phyloP scores from a whole-genome alignment of 2,797 vertebrate species.

The Rhynchotus rufescens region DNA sequence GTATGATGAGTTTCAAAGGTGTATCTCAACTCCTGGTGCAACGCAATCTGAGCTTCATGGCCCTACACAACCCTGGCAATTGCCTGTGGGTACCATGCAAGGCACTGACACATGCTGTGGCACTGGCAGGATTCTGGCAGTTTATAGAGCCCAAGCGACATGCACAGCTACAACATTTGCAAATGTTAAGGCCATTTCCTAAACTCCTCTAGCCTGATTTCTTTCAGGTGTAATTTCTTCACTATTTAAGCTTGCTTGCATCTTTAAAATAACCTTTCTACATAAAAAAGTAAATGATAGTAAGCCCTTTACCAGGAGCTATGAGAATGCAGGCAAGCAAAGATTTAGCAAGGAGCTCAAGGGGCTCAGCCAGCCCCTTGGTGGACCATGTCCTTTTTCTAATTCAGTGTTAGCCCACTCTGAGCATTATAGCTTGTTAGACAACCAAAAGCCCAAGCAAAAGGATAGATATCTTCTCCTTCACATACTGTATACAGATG shows the following conservation, averaged over 20 bases:
- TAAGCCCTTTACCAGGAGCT: background rate
- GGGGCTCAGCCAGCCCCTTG: background rate
- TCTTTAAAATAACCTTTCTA: background rate
- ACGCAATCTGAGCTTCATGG: rapidly evolving
- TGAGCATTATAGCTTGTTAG: background rate
- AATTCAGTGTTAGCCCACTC: rapidly evolving
- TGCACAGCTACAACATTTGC: background rate
- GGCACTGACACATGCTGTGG: background rate
- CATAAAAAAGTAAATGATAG: background rate
- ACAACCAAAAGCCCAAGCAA: background rate
- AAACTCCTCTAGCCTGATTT: background rate
- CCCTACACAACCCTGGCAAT: background rate
- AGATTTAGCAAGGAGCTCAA: background rate
- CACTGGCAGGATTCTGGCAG: background rate
- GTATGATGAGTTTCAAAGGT: background rate
- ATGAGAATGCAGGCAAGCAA: background rate
- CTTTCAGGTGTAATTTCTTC: background rate
- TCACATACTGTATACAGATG: background rate
- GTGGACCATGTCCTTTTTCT: background rate
- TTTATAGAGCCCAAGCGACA: background rate
- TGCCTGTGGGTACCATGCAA: background rate
- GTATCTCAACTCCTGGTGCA: background rate
- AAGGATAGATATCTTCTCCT: background rate
- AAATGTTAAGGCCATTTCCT: background rate
- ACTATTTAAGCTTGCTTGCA: background rate